Percentiles rank a stretch among this genome's conserved stretches.
These are phyloP conservation scores for Triplophysa yarkandensis DNA, from an alignment of 2,797 vertebrate genomes.

Conservation along the genomic window DNA sequence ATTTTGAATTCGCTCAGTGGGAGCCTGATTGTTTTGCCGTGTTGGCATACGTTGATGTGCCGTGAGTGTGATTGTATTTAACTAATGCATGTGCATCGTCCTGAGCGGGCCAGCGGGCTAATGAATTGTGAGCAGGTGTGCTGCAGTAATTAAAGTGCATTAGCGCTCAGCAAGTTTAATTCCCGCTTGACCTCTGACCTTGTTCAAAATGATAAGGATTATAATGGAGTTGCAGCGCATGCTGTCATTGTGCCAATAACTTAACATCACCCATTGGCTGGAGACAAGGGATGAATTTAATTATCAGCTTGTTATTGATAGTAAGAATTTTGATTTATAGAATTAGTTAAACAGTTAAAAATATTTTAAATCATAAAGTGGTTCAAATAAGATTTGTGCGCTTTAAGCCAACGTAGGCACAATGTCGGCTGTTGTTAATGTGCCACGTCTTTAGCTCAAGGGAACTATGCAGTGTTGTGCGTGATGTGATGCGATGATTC, in stretches of 20 bases:
- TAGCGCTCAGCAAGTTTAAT: constrained; percentile 83
- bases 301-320: too few species aligned
- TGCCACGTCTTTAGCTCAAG: too few species aligned
- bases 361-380: too few species aligned
- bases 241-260: constrained; percentile 51
- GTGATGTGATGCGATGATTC: too few species aligned
- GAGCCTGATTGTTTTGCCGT: constrained; percentile 43
- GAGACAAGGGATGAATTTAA: not conserved
- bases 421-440: too few species aligned
- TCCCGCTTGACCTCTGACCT: constrained; percentile 79
- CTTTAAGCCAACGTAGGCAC: too few species aligned
- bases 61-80: constrained; percentile 26
- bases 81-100: constrained; percentile 51
- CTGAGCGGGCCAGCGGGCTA: constrained; percentile 61
- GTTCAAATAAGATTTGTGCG: too few species aligned
- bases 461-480: too few species aligned
- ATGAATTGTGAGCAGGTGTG: constrained; percentile 78
- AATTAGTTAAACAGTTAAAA: too few species aligned
- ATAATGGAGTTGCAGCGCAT: constrained; percentile 75
- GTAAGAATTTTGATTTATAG: too few species aligned
- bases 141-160: constrained; percentile 81
- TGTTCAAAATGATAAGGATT: constrained; percentile 87
- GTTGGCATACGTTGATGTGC: constrained; percentile 29
- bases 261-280: constrained; percentile 4
- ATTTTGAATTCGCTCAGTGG: constrained; percentile 7